These are phyloP conservation scores for Menidia menidia DNA, from an alignment of 2,797 vertebrate species.

Conservation along the genomic window DNA sequence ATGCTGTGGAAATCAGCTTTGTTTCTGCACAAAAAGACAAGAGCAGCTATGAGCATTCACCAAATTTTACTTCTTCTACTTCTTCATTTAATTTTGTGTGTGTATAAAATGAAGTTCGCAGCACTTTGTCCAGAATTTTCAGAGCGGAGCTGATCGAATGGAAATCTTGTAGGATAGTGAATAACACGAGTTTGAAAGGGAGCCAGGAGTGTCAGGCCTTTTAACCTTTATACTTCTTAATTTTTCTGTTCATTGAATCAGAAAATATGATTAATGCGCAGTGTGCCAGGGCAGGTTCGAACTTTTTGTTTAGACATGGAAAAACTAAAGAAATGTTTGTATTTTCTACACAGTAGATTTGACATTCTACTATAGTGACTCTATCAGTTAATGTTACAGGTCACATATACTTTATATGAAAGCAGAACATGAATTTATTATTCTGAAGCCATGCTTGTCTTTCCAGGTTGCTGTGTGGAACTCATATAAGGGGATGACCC, in stretches of 20 bases:
- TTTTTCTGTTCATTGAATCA: conserved; percentile 64
- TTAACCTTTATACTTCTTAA: conserved; percentile 45
- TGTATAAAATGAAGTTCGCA: conserved; percentile 26
- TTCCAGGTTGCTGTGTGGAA: conserved; percentile 96
- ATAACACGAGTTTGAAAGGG: conserved; percentile 30
- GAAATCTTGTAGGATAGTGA: conserved; percentile 39
- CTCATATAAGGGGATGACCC: conserved; percentile 93
- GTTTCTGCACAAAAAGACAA: conserved; percentile 4
- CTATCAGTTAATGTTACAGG: background rate
- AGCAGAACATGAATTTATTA: conserved; percentile 23
- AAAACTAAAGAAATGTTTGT: conserved; percentile 1
- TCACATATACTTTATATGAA: conserved; percentile 16
- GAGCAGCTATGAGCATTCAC: background rate
- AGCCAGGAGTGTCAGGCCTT: conserved; percentile 42
- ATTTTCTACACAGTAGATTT: background rate
- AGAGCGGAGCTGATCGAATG: conserved; percentile 33
- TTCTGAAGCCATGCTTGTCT: conserved; percentile 42
- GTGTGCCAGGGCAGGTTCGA: conserved; percentile 14
- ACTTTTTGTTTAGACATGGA: conserved; percentile 27
- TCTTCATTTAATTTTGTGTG: conserved; percentile 31
- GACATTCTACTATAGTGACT: background rate
- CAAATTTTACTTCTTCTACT: no score
- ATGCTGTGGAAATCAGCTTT: background rate
- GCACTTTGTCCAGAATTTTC: conserved; percentile 40
- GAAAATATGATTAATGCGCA: conserved; percentile 57